Base-by-base conservation (phyloP, 2,797 vertebrate species). In the Carcharodon carcharias region DNA sequence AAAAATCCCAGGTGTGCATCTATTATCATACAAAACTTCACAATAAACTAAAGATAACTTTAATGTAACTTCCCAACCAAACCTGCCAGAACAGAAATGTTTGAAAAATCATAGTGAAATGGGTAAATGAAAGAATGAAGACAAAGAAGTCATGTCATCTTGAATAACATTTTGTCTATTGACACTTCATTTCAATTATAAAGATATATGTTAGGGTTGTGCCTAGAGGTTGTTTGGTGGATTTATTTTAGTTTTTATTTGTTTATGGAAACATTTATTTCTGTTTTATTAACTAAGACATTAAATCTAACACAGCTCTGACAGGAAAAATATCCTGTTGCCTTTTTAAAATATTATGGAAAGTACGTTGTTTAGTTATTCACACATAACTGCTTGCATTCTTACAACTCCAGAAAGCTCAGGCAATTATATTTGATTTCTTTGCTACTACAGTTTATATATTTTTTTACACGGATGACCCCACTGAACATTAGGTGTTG, bases 351-450 rank as follows among this genome's bases (percentile, higher is more conserved):
- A 89, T 89, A 26, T 56, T 56, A 31, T 63, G 54, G 56, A 91
- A n/a, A 18, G 14, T 61, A 14, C 31, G 63, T 63, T 91, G 56
- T 91, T 91, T 61, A n/a, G 88, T 91, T 91, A n/a, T 91, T 91
- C 88, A 91, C 91, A 61, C 58, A 67, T 93, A 28, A 65, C n/a
- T 93, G 91, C n/a, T 45, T 45, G 63, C 9, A 3, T 67, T 93
- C 21, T 93, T 93, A n/a, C n/a, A 93, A 93, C n/a, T 93, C n/a
- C 91, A 45, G 21, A 93, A 45, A 63, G n/a, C 21, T 67, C n/a
- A 67, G n/a, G n/a, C 91, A 67, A 93, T 93, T 67, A 67, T 3
- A 45, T 63, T 93, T 93, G 23, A 93, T 67, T 93, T 67, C 63
- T 67, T 93, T 93, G 61, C 63, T 93, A 26, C 21, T 67, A 45